Percentiles rank a stretch among this genome's conserved stretches.
phyloP scores from a whole-genome alignment of 2,797 vertebrate species.

The Acrocephalus scirpaceus region DNA sequence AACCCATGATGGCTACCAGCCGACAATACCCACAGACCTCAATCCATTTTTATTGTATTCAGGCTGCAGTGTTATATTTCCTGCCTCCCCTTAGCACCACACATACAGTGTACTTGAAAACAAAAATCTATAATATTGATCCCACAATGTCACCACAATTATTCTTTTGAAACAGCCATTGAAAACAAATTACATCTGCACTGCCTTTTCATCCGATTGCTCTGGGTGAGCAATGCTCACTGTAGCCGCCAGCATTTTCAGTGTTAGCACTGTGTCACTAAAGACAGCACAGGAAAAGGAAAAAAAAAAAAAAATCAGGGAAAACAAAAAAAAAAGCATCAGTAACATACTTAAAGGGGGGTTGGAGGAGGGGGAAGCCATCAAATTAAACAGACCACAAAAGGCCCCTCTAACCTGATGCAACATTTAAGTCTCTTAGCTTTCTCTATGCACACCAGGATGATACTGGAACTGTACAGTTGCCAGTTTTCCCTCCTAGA shows the following conservation, averaged over 20 bases:
- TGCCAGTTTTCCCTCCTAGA: background rate
- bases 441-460: background rate
- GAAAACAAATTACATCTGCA: conserved; percentile 99
- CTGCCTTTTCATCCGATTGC: conserved; percentile 98
- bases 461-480: background rate
- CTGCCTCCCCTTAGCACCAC: conserved; percentile 95
- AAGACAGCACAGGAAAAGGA: conserved; percentile 76
- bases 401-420: background rate
- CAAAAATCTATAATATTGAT: conserved; percentile 99
- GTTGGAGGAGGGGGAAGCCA: conserved; percentile 15
- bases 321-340: conserved; percentile 17
- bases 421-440: background rate
- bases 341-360: conserved; percentile 64
- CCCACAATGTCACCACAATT: conserved; percentile 99
- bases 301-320: background rate
- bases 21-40: conserved; percentile 91
- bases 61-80: conserved; percentile 94
- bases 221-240: conserved; percentile 95
- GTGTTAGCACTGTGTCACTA: conserved; percentile 81
- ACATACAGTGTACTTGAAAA: conserved; percentile 99
- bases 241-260: conserved; percentile 80
- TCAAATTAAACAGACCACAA: conserved; percentile 47
- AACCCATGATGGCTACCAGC: conserved; percentile 89
- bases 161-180: conserved; percentile 99
- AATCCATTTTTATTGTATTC: conserved; percentile 99